phyloP scores from a whole-genome alignment of 2,113 vertebrate species.

The Nymphicus hollandicus region DNA sequence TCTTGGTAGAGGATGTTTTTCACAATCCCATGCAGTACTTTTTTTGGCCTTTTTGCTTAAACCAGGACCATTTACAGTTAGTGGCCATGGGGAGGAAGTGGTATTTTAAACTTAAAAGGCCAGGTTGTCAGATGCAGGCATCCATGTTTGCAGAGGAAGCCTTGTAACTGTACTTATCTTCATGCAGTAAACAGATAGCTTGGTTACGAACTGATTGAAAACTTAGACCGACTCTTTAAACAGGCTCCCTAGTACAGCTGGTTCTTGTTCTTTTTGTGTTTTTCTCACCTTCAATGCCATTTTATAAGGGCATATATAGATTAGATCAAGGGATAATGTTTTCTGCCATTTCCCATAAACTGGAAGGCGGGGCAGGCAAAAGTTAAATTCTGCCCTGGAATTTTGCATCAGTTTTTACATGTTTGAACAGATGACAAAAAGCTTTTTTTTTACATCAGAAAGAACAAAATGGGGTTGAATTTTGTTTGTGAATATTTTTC shows the following conservation, averaged over 20 bases:
- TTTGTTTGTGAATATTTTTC: neutral
- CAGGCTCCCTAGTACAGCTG: slow-evolving; percentile 12
- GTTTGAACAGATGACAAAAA: neutral
- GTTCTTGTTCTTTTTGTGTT: slow-evolving; percentile 44
- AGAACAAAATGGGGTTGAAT: neutral
- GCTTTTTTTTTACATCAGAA: neutral
- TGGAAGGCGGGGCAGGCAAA: neutral
- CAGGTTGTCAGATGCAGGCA: neutral
- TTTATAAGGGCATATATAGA: slow-evolving; percentile 35
- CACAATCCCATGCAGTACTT: neutral
- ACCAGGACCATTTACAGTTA: neutral
- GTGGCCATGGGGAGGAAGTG: neutral
- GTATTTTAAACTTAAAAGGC: slow-evolving; percentile 18
- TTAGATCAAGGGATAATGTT: slow-evolving; percentile 43
- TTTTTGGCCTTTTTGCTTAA: neutral
- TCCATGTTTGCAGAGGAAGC: neutral
- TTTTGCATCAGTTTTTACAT: neutral
- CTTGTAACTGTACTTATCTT: neutral
- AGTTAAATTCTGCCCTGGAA: slow-evolving; percentile 20
- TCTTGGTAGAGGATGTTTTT: neutral
- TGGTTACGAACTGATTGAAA: slow-evolving; percentile 18
- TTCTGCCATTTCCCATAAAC: slow-evolving; percentile 35
- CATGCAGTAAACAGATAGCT: slow-evolving; percentile 16
- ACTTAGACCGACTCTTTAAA: neutral
- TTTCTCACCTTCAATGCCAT: slow-evolving; percentile 40